Base-by-base conservation (phyloP, 2,113 vertebrate genomes). In the Etheostoma cragini region DNA sequence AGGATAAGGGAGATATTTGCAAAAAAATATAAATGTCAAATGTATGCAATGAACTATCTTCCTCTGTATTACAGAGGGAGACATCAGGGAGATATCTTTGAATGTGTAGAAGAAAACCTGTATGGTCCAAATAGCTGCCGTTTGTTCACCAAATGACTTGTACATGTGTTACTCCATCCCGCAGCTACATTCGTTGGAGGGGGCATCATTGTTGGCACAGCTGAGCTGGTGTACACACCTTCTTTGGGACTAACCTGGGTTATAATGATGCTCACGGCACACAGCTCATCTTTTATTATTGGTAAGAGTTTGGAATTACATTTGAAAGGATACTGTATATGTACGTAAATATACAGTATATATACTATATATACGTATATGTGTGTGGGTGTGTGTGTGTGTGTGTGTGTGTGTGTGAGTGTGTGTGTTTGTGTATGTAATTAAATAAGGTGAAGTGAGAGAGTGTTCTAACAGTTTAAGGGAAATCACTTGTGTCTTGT, bases 111-210 rank as follows among this genome's bases (percentile, higher is more conserved):
- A 50, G 6, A 50, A 21, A 50, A 21, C 17, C 49, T 52, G 17
- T 52, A 10, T 38, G 38, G 1, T 38, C 8, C 38, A 38, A 38
- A 38, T 10, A 38, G 8, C 38, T 38, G 38, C 38, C 8, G 8
- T 38, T 38, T 38, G 38, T 38, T 38, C 38, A 38, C 38, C 38
- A 38, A 38, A 38, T 38, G 38, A 38, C 38, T 10, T 38, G 38
- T 8, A 10, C 6, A 8, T 38, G 38, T 38, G 38, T 38, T 10
- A 42, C 10, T 42, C 38, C 14, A 4, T 62, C 33, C 53, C 58
- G 3, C 5, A 88, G 87, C 87, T 8, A 75, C 87, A 3, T 86
- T 83, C 69, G 50, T 86, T 0, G 87, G 87, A 64, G 83, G 87
- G 62, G 81, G 26, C 15, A 50, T 78, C 35, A 71, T 89, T 8